Base-by-base conservation (phyloP, 2,888 invertebrate genomes). In the Piscicola geometra region DNA sequence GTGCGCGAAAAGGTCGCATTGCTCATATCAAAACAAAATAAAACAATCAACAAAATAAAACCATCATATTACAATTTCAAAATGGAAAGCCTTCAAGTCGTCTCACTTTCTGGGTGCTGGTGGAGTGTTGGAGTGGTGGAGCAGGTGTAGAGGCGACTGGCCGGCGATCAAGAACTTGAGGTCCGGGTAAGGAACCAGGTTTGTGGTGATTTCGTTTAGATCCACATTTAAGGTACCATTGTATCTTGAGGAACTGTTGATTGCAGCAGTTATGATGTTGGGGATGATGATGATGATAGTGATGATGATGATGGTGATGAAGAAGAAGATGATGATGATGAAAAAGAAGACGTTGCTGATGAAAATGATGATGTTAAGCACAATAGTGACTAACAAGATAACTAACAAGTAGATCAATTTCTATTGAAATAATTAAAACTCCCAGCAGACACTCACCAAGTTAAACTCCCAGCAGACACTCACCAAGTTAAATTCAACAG, bases 131-230 rank as follows among this genome's bases (percentile, higher is more conserved):
- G 82, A 41, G 84, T 85, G 85, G 25, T 83, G 80, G 33, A 81
- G 78, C 9, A 83, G 81, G 78, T 83, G 86, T 2, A 86, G 80
- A 1, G 86, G 86, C 1, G 84, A 82, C 80, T 85, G 83, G 79
- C 86, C 85, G 41, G 85, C 80, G 2, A 86, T 82, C 15, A 86
- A 81, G 79, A 86, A 86, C 79, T 86, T 86, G 66, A 86, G 81
- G 73, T 81, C 80, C 56, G 86, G 86, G 80, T 84, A 86, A n/a
- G 86, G 86, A 5, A 86, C 86, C 76, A 86, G 81, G 78, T 86
- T 86, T 84, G 85, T 86, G 0, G 85, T 83, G 50, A 86, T 86
- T 79, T 86, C 86, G 81, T 86, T 86, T 76, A 86, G 81, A 81
- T 86, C 86, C 28, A 86, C 85, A 79, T 86, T 86, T 76, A 86